Conservation (phyloP, 2,888 invertebrate genomes). For the Harpalus rubripes region DNA sequence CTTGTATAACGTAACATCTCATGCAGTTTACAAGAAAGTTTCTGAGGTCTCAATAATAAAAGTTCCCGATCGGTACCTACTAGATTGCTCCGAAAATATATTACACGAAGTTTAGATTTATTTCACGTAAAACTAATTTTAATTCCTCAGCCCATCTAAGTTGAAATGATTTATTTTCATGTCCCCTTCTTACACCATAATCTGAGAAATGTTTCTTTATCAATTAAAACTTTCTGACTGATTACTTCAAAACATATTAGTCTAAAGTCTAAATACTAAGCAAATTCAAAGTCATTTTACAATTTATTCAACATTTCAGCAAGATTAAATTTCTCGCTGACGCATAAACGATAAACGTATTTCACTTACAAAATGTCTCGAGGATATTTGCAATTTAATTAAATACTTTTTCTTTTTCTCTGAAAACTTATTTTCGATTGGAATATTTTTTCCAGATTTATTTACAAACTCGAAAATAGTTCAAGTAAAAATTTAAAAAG, state of each 20-base stretch:
- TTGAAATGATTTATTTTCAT: constrained; percentile 11
- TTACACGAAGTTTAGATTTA: constrained; percentile 22
- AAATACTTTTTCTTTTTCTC: constrained; percentile 17
- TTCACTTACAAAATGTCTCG: constrained; percentile 13
- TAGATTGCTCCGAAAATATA: constrained; percentile 9
- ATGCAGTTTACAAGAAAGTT: too few species aligned
- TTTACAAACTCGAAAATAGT: neutral
- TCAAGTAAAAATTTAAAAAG: neutral
- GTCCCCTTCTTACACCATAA: neutral
- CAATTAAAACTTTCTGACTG: constrained; percentile 42
- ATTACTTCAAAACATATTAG: constrained; percentile 49
- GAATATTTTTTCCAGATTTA: neutral
- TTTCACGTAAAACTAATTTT: constrained; percentile 1
- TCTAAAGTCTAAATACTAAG: constrained; percentile 39
- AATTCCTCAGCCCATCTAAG: neutral
- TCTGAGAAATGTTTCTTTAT: constrained; percentile 43
- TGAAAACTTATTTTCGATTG: neutral
- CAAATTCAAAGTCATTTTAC: constrained; percentile 43
- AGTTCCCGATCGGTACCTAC: neutral
- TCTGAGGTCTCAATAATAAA: neutral
- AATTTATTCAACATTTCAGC: constrained; percentile 44
- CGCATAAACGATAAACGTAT: constrained; percentile 45
- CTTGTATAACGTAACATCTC: too few species aligned
- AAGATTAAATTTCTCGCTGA: constrained; percentile 46
- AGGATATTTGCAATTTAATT: constrained; percentile 43